These are phyloP conservation scores for Coenonympha glycerion DNA, from an alignment of 2,888 invertebrate genomes.

Conservation along the genomic window DNA sequence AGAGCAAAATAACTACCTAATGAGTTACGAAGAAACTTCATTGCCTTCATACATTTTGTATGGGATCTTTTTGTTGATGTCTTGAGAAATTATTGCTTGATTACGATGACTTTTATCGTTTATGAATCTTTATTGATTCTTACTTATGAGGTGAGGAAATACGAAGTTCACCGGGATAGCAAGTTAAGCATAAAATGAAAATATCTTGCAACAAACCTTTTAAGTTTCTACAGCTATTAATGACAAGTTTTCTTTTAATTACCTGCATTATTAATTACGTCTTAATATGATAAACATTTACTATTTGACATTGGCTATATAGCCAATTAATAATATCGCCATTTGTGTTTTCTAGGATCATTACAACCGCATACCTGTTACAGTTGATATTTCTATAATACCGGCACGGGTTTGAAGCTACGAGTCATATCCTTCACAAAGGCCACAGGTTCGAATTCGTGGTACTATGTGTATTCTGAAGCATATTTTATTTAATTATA, in stretches of 20 bases:
- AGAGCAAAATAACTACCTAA: too few relatives aligned
- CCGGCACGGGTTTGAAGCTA: background rate
- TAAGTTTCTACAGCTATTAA: constrained; percentile 13
- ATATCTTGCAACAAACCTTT: too few relatives aligned
- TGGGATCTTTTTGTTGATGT: background rate
- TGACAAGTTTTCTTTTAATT: constrained; percentile 19
- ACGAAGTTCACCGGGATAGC: too few relatives aligned
- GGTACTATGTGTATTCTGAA: too few relatives aligned
- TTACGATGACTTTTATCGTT: too few relatives aligned
- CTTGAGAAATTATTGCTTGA: too few relatives aligned
- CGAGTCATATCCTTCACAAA: background rate
- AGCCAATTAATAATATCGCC: constrained; percentile 22
- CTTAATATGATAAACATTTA: constrained; percentile 26
- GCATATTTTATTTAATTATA: too few relatives aligned
- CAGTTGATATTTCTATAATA: background rate
- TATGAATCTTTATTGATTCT: too few relatives aligned
- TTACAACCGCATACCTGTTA: constrained; percentile 3
- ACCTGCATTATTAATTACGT: constrained; percentile 25
- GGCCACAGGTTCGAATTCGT: background rate
- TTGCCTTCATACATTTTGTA: background rate
- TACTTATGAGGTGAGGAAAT: too few relatives aligned
- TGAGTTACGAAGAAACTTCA: too few relatives aligned
- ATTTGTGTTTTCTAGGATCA: constrained; percentile 13
- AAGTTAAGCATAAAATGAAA: too few relatives aligned
- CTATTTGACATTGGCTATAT: constrained; percentile 29